A percentile compares a stretch with the other conserved stretches of the same genome.
Conservation (phyloP, 2,797 vertebrate species). For the Poeciliopsis gracilis region DNA sequence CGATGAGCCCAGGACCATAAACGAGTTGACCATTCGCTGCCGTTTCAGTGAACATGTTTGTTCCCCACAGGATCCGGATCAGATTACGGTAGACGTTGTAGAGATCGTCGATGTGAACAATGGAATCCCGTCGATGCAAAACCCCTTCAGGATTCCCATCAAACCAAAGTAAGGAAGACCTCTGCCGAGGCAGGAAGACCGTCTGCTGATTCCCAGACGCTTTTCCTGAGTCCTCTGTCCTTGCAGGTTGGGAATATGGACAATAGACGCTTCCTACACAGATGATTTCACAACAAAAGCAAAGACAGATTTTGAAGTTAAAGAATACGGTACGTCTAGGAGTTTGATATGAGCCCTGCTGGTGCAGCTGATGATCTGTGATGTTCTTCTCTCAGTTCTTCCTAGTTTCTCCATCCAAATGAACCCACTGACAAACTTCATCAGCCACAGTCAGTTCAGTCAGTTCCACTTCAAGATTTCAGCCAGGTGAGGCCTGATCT, state of each 20-base stretch:
- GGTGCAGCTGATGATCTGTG: background rate
- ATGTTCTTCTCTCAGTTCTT: conserved; percentile 79
- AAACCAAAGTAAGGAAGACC: conserved; percentile 86
- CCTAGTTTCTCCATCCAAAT: conserved; percentile 87
- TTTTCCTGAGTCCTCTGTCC: background rate
- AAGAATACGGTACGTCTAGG: conserved; percentile 87
- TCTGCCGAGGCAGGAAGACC: background rate
- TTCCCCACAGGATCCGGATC: conserved; percentile 85
- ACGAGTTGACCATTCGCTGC: background rate
- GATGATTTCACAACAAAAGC: conserved; percentile 84
- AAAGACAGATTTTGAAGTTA: conserved; percentile 86
- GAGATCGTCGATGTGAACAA: conserved; percentile 84
- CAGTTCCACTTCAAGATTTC: conserved; percentile 84
- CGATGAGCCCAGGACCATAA: background rate
- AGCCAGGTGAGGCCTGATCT: conserved; percentile 79
- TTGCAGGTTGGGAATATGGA: conserved; percentile 88
- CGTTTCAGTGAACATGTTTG: background rate
- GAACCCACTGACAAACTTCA: conserved; percentile 83
- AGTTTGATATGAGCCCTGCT: background rate
- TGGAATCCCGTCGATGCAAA: conserved; percentile 89
- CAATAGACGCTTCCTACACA: conserved; percentile 86
- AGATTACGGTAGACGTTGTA: conserved; percentile 81
- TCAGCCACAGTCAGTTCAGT: conserved; percentile 82
- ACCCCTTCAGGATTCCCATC: conserved; percentile 91
- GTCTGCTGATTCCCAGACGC: background rate